Conservation (phyloP, 2,113 vertebrate species). For the Uropsilus gracilis region DNA sequence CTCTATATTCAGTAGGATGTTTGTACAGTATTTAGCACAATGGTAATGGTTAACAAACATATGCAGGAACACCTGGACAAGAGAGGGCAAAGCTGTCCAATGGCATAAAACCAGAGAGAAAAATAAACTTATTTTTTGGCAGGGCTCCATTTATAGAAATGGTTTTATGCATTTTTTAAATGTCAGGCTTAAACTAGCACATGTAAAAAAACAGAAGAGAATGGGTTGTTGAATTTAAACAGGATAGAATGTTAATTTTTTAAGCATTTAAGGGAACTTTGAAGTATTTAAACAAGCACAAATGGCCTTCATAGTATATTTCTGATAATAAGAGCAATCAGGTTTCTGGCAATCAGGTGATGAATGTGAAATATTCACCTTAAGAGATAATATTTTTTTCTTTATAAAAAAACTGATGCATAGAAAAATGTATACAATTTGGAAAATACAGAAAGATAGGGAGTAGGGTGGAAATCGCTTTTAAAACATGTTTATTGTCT, state of each 20-base stretch:
- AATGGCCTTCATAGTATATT: neutral
- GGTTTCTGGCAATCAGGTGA: neutral
- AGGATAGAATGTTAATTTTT: slow-evolving; percentile 64
- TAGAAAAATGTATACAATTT: slow-evolving; percentile 19
- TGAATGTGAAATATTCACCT: neutral
- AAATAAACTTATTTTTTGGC: slow-evolving; percentile 44
- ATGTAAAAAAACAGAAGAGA: slow-evolving; percentile 47
- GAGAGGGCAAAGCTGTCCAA: neutral
- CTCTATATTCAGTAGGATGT: neutral
- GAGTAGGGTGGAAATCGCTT: neutral
- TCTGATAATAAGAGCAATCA: slow-evolving; percentile 35
- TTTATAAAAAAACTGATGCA: neutral
- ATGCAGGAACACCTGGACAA: neutral
- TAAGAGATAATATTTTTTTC: neutral
- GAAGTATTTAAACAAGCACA: slow-evolving; percentile 62
- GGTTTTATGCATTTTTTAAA: slow-evolving; percentile 44
- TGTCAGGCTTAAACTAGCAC: slow-evolving; percentile 61
- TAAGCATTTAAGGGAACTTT: slow-evolving; percentile 44
- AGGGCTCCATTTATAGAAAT: slow-evolving; percentile 4
- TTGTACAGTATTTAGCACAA: neutral
- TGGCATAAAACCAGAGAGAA: neutral
- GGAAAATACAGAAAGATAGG: neutral
- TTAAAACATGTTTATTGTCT: neutral
- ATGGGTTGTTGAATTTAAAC: slow-evolving; percentile 40
- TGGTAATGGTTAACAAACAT: neutral